Evolutionary conservation across 2,888 invertebrate genomes (phyloP).

Genomic region (Byasa hedistus): DNA sequence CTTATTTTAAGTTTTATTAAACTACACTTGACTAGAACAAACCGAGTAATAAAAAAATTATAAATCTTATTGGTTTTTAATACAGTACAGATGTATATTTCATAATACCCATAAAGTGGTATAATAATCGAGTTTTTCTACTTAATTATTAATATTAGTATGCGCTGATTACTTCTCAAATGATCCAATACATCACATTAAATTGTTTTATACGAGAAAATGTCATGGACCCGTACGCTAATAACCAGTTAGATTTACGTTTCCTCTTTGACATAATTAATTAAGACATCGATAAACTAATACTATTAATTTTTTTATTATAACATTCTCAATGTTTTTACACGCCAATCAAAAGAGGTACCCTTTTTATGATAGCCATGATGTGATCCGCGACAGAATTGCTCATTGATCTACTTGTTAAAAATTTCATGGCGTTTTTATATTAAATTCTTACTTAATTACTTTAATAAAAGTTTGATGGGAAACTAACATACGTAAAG

Average conservation of each 20-base stretch:
- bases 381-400: too few relatives aligned
- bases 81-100: neutral
- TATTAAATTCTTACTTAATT: too few relatives aligned
- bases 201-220: constrained; percentile 5
- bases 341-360: too few relatives aligned
- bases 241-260: constrained; percentile 8
- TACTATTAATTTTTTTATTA: neutral
- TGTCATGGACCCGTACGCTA: constrained; percentile 3
- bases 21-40: too few relatives aligned
- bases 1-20: too few relatives aligned
- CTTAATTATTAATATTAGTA: constrained; percentile 2
- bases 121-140: constrained; percentile 8
- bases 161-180: neutral
- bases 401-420: too few relatives aligned
- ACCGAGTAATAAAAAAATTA: neutral
- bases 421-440: too few relatives aligned
- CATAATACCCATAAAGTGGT: neutral
- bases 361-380: too few relatives aligned
- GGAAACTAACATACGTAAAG: too few relatives aligned
- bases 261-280: constrained; percentile 11
- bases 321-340: too few relatives aligned
- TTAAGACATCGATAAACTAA: constrained; percentile 1
- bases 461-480: too few relatives aligned
- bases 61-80: neutral
- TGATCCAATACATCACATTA: constrained; percentile 10